Base-by-base conservation (phyloP, 2,113 vertebrate genomes). In the Rhea americana region DNA sequence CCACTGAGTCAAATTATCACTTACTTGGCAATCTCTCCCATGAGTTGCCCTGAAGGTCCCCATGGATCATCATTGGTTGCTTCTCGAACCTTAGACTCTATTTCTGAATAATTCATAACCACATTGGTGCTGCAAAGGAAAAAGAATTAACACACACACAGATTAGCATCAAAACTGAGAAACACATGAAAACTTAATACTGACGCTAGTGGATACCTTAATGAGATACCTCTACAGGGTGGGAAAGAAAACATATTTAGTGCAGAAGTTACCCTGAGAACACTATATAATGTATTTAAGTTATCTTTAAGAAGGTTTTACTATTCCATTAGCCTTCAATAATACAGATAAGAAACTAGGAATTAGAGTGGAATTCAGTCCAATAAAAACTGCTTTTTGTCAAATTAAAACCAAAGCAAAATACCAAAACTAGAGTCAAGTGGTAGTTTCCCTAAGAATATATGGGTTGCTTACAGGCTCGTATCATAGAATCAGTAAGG, bases 51-150 rank as follows among this genome's bases (percentile, higher is more conserved):
- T 26, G 99, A 99, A 95, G 99, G 99, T 98, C 99, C 99, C 99
- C 99, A 99, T 3, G 99, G 98, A 97, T 99, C 99, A 67, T 99
- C 99, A 93, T 99, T 99, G 93, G 99, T 99, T 97, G 99, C 99
- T 98, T 99, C 99, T 98, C 99, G 98, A 98, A 99, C 99, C 97
- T 99, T 99, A 96, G 99, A 99, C 97, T 99, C 99, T 9, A 98
- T 98, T 97, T 99, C 99, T 93, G 99, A 99, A 98, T 99, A 99
- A 98, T 99, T 99, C 99, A 99, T 99, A 97, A 99, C 99, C 96
- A 99, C 99, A 92, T 99, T 99, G 98, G 99, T 99, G 98, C 99
- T 98, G 97, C 94, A 98, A 97, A 98, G 94, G 91, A 96, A 97
- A 97, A 91, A 91, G 96, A 95, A 97, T 39, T 95, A 95, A 93